Base-by-base conservation (phyloP, 2,888 invertebrate species). In the Hypercompe scribonia region DNA sequence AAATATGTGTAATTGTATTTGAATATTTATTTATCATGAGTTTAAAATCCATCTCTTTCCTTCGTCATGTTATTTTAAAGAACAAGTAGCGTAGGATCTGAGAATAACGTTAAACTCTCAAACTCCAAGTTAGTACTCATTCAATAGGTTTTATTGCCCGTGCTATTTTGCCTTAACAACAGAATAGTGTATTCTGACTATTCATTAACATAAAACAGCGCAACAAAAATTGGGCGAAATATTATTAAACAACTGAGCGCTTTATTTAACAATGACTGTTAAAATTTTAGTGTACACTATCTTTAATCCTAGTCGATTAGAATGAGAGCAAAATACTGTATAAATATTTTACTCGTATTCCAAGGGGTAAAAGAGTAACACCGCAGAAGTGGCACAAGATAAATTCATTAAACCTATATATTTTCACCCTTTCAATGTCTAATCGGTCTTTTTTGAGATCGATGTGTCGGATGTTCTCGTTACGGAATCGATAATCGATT, bases 381-480 rank as follows among this genome's bases (percentile, higher is more conserved):
- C 71, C 68, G 24, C 54, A 54, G 11, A 18, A 58, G 68, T 61
- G 24, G 50, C 66, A 79, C 80, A 77, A 72, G 80, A 74, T 82
- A 82, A 82, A 75, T 66, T 64, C 75, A 80, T 81, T 79, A 82
- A 68, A 46, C 72, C 33, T 58, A 50, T 67, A 74, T 68, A 78
- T 72, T 72, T 46, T 39, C 28, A 72, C 33, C 67, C 63, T 73
- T 74, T 71, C 50, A 34, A 68, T 70, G 74, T 78, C 78, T 78
- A 80, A 81, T 80, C 80, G 64, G 71, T 80, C 75, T 70, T 63
- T 42, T 79, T 82, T 80, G 75, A 77, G 73, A 81, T 80, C 70
- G 75, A 81, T 75, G 80, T 69, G 67, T 74, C 65, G 64, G 46
- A 65, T 75, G 46, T 54, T 65, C 77, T 65, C 69, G 67, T 68